Base-by-base conservation (phyloP, 2,113 vertebrate genomes). In the Catharus minimus region DNA sequence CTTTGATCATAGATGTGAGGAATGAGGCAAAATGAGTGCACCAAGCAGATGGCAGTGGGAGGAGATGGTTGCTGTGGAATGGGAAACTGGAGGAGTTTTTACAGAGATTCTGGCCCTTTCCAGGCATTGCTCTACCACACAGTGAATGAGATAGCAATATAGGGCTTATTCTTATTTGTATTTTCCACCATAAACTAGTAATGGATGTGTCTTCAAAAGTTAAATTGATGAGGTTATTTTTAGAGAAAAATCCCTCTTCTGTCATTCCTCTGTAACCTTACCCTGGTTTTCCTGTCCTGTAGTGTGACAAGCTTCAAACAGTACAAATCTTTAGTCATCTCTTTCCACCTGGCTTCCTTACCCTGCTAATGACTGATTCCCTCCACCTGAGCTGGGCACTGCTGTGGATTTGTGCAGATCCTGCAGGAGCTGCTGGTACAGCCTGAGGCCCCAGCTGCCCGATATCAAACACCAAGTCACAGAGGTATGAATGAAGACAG, bases 1-100 rank as follows among this genome's bases (percentile, higher is more conserved):
- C 86, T 95, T 93, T 95, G 88, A 95, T 94, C 46, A 2, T 12
- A 82, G 88, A 88, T 89, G 77, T 82, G 72, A 84, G 62, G 86
- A 88, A 62, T 10, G 55, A 90, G 78, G 79, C 66, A 82, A 55
- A 89, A 69, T n/a, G 36, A 57, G 39, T 58, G 62, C 60, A 80
- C 30, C 30, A 30, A 12, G 64, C 65, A 46, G 47, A 73, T 80
- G 72, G 61, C n/a, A 13, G 75, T 55, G 66, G 80, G 86, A 93
- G 86, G 69, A 90, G 53, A 38, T 43, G 61, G 73, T 68, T 88
- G 67, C 80, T 76, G 53, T 72, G 88, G 61, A 85, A 75, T 41
- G 33, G 49, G 50, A 84, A 94, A 71, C 69, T 46, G 33, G 61
- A 72, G 61, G 79, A 88, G 56, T 41, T 90, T 43, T 83, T 39